phyloP scores from a whole-genome alignment of 1,140 invertebrate genomes.

The Camponotus pennsylvanicus region DNA sequence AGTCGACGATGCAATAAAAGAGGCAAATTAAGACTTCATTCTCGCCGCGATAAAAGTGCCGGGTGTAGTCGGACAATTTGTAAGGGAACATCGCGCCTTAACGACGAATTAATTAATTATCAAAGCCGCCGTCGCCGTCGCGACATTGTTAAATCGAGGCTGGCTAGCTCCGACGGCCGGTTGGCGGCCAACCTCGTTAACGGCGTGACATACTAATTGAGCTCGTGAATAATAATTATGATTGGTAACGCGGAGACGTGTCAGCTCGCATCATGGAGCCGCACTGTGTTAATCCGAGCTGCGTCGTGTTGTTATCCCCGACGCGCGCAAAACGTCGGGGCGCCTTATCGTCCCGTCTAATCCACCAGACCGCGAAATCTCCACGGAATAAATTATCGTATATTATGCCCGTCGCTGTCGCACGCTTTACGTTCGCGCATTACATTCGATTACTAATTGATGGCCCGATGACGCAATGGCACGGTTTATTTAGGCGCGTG shows the following conservation, averaged over 20 bases:
- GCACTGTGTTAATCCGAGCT: neutral
- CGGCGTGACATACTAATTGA: slow-evolving; percentile 45
- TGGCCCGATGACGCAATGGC: neutral
- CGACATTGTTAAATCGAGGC: slow-evolving; percentile 45
- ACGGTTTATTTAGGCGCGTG: neutral
- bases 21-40: slow-evolving; percentile 18
- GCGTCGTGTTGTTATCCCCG: neutral
- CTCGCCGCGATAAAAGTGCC: slow-evolving; percentile 5
- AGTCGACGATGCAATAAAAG: neutral
- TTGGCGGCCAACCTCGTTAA: slow-evolving; percentile 30
- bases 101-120: slow-evolving; percentile 52
- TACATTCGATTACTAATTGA: slow-evolving; percentile 16
- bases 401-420: neutral
- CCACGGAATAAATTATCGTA: slow-evolving; percentile 35
- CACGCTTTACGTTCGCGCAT: slow-evolving; percentile 3
- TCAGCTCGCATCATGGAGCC: slow-evolving; percentile 17
- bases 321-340: neutral
- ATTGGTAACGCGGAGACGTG: slow-evolving; percentile 24
- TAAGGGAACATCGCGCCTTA: neutral
- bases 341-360: slow-evolving; percentile 18
- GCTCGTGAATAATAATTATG: slow-evolving; percentile 55
- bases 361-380: slow-evolving; percentile 17
- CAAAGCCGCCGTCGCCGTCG: neutral
- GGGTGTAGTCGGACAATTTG: neutral
- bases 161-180: neutral